Percentiles rank a stretch among this genome's conserved stretches.
phyloP scores from a whole-genome alignment of 2,797 vertebrate species.

The Delichon dasypus region DNA sequence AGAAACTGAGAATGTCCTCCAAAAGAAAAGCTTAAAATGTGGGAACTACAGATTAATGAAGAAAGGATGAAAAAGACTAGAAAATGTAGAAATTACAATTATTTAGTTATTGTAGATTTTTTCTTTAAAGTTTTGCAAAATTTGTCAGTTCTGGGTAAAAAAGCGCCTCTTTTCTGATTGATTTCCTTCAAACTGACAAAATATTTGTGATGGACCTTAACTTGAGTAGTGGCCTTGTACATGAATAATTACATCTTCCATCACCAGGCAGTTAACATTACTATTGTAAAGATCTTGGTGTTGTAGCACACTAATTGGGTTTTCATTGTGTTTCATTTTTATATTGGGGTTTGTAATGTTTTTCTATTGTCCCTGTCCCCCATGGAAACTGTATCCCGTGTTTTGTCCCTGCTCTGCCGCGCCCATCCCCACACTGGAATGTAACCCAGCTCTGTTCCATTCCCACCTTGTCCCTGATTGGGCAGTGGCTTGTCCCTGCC shows the following conservation, averaged over 20 bases:
- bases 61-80: not conserved
- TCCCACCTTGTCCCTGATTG: no score
- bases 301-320: no score
- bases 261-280: not conserved
- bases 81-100: not conserved
- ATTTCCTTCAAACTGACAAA: not conserved
- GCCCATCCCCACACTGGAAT: no score
- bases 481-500: no score
- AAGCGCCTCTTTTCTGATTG: fast-evolving
- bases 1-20: no score
- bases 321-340: no score
- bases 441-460: no score
- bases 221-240: not conserved
- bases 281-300: not conserved
- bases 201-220: not conserved
- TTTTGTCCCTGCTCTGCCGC: no score
- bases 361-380: no score
- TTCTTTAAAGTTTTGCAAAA: not conserved
- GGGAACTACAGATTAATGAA: not conserved
- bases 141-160: not conserved
- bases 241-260: not conserved
- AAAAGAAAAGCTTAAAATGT: not conserved
- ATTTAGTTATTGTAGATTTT: not conserved
- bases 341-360: no score
- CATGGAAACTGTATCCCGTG: no score